Conservation (phyloP, 1,140 invertebrate genomes). For the Penaeus japonicus region DNA sequence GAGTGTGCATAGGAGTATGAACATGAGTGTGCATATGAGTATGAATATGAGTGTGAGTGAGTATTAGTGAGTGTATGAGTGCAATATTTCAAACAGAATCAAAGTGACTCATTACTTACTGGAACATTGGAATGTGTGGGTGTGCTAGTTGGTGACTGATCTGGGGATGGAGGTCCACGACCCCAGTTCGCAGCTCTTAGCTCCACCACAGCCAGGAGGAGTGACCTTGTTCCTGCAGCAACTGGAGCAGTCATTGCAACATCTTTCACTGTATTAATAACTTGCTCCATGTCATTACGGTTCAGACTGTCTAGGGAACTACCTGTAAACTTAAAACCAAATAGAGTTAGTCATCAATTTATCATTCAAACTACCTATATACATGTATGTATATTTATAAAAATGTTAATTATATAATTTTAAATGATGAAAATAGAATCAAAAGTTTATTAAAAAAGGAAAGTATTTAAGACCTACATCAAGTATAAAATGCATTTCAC, state of each 20-base stretch:
- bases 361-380: background rate
- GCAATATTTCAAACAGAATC: too few relatives aligned
- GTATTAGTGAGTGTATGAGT: too few relatives aligned
- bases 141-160: constrained; percentile 21
- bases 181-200: constrained; percentile 56
- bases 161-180: constrained; percentile 44
- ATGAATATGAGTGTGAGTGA: too few relatives aligned
- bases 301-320: constrained; percentile 32
- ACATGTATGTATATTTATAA: constrained; percentile 16
- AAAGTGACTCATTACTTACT: constrained; percentile 11
- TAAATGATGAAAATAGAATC: constrained; percentile 21
- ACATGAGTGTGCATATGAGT: too few relatives aligned
- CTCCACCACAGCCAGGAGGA: constrained; percentile 54
- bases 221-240: constrained; percentile 31
- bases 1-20: too few relatives aligned
- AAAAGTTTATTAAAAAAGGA: background rate
- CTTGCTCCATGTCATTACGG: constrained; percentile 45
- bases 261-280: constrained; percentile 51
- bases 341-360: background rate
- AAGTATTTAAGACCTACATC: too few relatives aligned
- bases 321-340: constrained; percentile 31
- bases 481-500: too few relatives aligned
- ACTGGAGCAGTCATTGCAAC: constrained; percentile 52
- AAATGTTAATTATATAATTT: too few relatives aligned
- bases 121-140: constrained; percentile 48